Evolutionary conservation across 2,113 vertebrate species (phyloP), one percentile per base, ranked within the genome.

Genomic region (Aptenodytes patagonicus): DNA sequence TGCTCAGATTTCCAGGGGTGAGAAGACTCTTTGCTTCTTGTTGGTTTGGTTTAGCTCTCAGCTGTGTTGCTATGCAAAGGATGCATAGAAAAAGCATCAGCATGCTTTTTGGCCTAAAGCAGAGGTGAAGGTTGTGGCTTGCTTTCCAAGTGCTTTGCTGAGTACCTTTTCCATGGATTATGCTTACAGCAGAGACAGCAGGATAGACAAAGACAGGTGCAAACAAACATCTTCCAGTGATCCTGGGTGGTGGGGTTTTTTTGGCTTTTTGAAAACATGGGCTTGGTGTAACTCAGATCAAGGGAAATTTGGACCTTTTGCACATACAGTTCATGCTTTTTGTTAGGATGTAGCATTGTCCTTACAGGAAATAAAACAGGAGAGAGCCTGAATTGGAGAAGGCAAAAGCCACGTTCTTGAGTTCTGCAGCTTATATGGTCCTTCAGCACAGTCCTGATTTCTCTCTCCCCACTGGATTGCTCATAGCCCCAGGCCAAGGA

Each of bases 181-280:
- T n/a, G 14, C 42, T 66, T 65, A 9, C 3, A 69, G 25, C 13
- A 38, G 61, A 49, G 65, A 28, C 25, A 36, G 24, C 2, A 34
- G 18, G 11, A 20, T 65, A 38, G 49, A 54, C 9, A n/a, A 66
- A 76, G 46, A 16, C 17, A 36, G 54, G 17, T 68, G 12, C 14
- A 54, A 36, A n/a, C 15, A 73, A 60, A 22, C 13, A 22, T n/a
- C 24, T 69, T 83, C n/a, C 20, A 42, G 55, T 57, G 55, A 20
- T 58, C 14, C 31, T 3, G 1, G 1, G 14, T 61, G 51, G 15
- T 7, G 0, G 2, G 18, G 47, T 55, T 13, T 26, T 57, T 24
- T 36, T 68, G 7, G 9, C 29, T 65, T 65, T 73, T 66, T 75
- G 36, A 60, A 82, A 72, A 71, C 0, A 0, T 18, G 4, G 32